These are phyloP conservation scores for Campopleginae sp. DNA, from an alignment of 2,888 invertebrate genomes.

Conservation along the genomic window DNA sequence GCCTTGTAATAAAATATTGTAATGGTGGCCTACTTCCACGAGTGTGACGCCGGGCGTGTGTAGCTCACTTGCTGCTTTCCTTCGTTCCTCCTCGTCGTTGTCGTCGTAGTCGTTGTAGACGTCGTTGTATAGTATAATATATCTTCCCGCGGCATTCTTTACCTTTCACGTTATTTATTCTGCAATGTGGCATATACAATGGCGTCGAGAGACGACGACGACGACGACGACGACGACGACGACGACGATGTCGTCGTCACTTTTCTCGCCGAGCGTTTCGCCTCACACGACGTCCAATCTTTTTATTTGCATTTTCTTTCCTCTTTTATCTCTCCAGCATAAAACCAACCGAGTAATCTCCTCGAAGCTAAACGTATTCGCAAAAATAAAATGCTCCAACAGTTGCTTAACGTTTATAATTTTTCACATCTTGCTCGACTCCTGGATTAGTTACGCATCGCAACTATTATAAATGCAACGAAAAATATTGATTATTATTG, in stretches of 20 bases:
- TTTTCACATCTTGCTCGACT: no score
- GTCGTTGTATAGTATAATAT: conserved; percentile 78
- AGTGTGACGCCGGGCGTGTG: conserved; percentile 65
- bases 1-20: conserved; percentile 82
- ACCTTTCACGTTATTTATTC: conserved; percentile 80
- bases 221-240: conserved; percentile 25
- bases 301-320: neutral
- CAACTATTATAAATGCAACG: no score
- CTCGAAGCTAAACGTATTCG: neutral
- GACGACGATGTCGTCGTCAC: conserved; percentile 43
- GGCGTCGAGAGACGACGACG: conserved; percentile 71
- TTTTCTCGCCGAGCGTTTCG: conserved; percentile 32
- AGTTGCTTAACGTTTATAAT: neutral
- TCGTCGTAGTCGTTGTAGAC: conserved; percentile 45
- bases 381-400: neutral
- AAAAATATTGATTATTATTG: no score
- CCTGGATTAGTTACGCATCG: no score
- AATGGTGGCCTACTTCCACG: conserved; percentile 75
- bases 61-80: conserved; percentile 43
- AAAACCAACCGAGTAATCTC: neutral
- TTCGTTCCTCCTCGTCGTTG: conserved; percentile 54
- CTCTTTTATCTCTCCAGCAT: neutral
- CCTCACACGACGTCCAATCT: neutral
- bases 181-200: conserved; percentile 77
- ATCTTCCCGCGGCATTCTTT: conserved; percentile 83